These are phyloP conservation scores for Malurus splendens DNA, from an alignment of 2,797 vertebrate species.

Conservation along the genomic window DNA sequence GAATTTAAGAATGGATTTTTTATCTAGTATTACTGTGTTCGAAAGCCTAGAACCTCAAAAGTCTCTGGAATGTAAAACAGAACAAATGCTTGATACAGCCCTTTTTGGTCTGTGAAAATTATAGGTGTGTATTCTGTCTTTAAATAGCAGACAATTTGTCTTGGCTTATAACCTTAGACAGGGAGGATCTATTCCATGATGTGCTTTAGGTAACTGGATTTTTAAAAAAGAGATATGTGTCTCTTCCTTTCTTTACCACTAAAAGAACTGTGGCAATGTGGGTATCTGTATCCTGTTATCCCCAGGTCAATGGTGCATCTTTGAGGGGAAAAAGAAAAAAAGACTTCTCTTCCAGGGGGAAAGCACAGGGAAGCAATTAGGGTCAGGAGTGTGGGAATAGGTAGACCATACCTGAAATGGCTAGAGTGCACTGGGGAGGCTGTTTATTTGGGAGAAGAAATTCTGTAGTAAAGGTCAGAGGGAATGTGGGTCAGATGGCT, in stretches of 20 bases:
- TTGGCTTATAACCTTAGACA: background rate
- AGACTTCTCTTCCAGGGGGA: background rate
- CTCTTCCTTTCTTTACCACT: background rate
- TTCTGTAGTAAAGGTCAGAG: background rate
- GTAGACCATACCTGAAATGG: background rate
- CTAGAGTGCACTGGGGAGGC: background rate
- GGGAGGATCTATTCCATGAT: background rate
- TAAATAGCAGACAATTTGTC: background rate
- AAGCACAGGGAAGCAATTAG: background rate
- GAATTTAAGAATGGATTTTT: background rate
- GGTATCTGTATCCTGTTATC: background rate
- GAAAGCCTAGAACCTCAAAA: background rate
- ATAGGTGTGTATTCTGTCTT: background rate
- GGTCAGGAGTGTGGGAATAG: background rate
- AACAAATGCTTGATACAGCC: background rate
- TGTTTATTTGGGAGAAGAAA: background rate
- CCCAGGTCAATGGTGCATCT: background rate
- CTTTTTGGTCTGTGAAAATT: background rate
- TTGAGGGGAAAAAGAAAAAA: background rate
- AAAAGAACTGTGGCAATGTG: background rate
- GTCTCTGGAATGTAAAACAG: background rate
- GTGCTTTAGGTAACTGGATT: background rate
- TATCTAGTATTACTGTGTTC: background rate
- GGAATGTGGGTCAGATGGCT: background rate
- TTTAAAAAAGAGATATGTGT: too few relatives aligned